Evolutionary conservation across 2,113 vertebrate species (phyloP).

Genomic region (Psittacula cyanocephala): DNA sequence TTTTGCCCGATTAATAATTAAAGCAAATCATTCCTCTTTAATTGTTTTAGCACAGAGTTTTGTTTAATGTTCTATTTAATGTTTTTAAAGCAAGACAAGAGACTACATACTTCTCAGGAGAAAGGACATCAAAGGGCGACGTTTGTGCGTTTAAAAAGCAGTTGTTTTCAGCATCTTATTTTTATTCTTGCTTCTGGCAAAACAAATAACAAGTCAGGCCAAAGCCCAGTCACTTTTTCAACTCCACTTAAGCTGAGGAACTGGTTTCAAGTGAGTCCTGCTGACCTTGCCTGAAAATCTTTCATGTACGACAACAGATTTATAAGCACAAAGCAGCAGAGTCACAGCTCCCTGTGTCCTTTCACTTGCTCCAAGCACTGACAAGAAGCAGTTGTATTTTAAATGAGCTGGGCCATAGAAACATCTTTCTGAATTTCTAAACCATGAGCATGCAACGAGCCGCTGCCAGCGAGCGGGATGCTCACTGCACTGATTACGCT

Average conservation of each 20-base stretch:
- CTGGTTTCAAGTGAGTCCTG: constrained; percentile 18
- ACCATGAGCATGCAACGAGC: not conserved
- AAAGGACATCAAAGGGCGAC: not conserved
- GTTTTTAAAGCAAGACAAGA: not conserved
- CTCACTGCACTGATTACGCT: not conserved
- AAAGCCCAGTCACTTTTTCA: constrained; percentile 7
- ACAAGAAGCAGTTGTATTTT: constrained; percentile 12
- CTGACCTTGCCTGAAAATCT: not conserved
- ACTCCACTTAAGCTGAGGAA: constrained; percentile 17
- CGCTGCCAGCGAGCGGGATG: not conserved
- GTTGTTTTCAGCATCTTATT: not conserved
- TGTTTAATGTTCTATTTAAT: not conserved
- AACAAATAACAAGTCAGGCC: constrained; percentile 25
- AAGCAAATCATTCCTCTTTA: not conserved
- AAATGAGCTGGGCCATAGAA: not conserved
- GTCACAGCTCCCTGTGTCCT: not conserved
- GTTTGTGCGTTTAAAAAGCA: not conserved
- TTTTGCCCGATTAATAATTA: constrained; percentile 3
- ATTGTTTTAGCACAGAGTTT: not conserved
- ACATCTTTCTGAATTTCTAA: not conserved
- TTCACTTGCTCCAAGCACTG: not conserved
- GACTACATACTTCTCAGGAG: not conserved
- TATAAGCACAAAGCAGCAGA: not conserved
- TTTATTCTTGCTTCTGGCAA: constrained; percentile 20
- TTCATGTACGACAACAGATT: constrained; percentile 8